Conservation (phyloP, 2,888 invertebrate species). For the Saturnia pavonia region DNA sequence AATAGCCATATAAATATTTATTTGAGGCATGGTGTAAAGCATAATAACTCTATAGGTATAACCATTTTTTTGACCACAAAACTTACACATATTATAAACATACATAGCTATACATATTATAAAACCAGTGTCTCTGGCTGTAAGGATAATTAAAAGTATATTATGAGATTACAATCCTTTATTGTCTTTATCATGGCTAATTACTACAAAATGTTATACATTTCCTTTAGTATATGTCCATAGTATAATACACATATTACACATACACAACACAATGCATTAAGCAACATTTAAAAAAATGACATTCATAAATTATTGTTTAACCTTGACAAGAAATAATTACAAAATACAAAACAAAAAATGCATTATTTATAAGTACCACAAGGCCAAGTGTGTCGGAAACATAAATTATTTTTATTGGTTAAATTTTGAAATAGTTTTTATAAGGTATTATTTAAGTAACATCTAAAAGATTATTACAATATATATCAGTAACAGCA, state of each 20-base stretch:
- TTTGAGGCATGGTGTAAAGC: too few species aligned
- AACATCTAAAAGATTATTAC: too few species aligned
- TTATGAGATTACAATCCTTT: slow-evolving; percentile 62
- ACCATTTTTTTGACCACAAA: too few species aligned
- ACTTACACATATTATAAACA: too few species aligned
- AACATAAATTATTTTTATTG: too few species aligned
- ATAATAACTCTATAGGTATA: too few species aligned
- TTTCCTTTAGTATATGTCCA: background rate
- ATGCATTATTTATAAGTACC: background rate
- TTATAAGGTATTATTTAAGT: too few species aligned
- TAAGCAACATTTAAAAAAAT: background rate
- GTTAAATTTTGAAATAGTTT: too few species aligned
- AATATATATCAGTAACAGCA: background rate
- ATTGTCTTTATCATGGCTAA: slow-evolving; percentile 43
- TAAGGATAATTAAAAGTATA: slow-evolving; percentile 30
- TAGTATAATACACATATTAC: background rate
- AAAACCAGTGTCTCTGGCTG: too few species aligned
- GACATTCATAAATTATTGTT: background rate
- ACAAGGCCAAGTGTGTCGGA: background rate
- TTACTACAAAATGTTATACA: background rate
- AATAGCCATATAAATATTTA: too few species aligned
- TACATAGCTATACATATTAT: too few species aligned
- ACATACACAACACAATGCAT: background rate
- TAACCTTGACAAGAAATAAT: background rate
- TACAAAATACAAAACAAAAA: background rate